phyloP scores from a whole-genome alignment of 2,888 invertebrate genomes.

The Phalera bucephala region DNA sequence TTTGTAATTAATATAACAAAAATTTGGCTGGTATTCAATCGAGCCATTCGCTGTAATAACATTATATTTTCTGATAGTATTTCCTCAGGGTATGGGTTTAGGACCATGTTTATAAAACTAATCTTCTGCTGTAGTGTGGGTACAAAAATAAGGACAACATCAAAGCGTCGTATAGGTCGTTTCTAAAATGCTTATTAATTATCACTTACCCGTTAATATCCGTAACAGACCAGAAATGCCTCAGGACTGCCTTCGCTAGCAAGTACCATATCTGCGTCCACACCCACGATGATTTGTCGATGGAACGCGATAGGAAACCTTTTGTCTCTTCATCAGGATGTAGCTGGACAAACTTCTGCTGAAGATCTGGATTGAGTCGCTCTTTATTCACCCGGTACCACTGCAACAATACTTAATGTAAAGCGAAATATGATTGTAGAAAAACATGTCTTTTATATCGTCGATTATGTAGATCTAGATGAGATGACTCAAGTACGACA shows the following conservation, averaged over 20 bases:
- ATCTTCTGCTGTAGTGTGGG: neutral
- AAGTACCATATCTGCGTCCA: constrained; percentile 96
- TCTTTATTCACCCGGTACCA: constrained; percentile 88
- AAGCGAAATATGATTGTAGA: neutral
- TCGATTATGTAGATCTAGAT: constrained; percentile 21
- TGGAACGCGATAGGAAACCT: constrained; percentile 87
- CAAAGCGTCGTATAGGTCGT: too few species aligned
- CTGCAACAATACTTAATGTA: constrained; percentile 67
- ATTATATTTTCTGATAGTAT: neutral
- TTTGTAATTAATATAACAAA: neutral
- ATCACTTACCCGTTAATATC: constrained; percentile 95
- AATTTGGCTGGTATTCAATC: neutral
- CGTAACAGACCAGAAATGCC: constrained; percentile 96
- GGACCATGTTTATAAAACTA: neutral
- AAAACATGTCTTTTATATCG: too few species aligned
- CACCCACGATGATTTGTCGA: constrained; percentile 92
- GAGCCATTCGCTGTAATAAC: neutral
- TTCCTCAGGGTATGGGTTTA: neutral
- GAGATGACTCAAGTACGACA: constrained; percentile 23
- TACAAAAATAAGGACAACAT: too few species aligned
- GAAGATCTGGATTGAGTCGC: constrained; percentile 77
- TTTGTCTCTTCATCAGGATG: constrained; percentile 89
- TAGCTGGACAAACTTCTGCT: constrained; percentile 85
- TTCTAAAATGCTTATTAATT: too few species aligned
- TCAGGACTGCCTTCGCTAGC: constrained; percentile 91